These are phyloP conservation scores for Clarias platycephalus DNA, from an alignment of 2,797 vertebrate species.

Conservation along the genomic window DNA sequence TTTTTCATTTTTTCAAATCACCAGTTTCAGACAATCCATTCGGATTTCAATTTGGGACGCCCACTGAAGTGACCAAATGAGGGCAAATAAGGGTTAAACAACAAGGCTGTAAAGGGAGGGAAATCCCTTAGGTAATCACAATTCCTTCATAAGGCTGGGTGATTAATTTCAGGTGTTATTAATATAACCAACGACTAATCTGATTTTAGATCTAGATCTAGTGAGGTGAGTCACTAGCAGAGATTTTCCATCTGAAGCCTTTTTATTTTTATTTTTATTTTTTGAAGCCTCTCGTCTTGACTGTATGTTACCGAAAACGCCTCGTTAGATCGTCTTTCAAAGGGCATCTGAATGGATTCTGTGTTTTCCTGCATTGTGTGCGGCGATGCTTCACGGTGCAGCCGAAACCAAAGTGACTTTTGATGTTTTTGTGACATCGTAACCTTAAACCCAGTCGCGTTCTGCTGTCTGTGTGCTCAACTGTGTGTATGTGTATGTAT, in stretches of 20 bases:
- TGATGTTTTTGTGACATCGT: neutral
- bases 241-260: neutral
- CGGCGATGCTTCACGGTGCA: too few relatives aligned
- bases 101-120: too few relatives aligned
- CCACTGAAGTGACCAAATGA: too few relatives aligned
- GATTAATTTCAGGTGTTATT: neutral
- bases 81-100: too few relatives aligned
- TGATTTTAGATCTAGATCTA: neutral
- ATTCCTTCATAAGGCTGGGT: neutral
- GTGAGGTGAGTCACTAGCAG: neutral
- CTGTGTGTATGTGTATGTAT: neutral
- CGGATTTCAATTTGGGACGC: too few relatives aligned
- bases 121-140: neutral
- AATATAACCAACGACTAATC: neutral
- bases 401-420: neutral
- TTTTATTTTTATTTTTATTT: too few relatives aligned
- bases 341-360: neutral
- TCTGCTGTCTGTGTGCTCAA: neutral
- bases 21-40: too few relatives aligned
- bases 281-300: neutral
- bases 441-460: neutral
- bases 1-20: too few relatives aligned
- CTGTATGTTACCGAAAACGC: neutral
- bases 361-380: neutral
- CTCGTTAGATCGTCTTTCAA: neutral